Conservation (phyloP, 2,113 vertebrate species). For the Lepus europaeus region DNA sequence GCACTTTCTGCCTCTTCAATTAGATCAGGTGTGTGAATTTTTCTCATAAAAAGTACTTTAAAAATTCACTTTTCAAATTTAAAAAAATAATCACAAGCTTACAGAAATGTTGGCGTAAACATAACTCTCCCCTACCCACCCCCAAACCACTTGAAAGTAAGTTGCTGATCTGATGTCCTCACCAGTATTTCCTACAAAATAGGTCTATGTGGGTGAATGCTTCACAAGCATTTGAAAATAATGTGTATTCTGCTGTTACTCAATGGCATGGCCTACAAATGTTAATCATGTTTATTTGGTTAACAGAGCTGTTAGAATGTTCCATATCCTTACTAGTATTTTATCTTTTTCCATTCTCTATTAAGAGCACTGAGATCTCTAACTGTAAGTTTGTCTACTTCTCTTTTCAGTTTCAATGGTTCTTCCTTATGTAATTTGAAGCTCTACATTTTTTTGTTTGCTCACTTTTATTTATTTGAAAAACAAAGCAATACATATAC, state of each 20-base stretch:
- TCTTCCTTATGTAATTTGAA: background rate
- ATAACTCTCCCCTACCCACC: background rate
- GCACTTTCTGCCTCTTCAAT: background rate
- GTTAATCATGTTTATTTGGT: background rate
- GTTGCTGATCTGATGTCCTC: background rate
- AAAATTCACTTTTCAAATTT: no score
- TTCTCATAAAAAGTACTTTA: background rate
- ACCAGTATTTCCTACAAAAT: conserved; percentile 37
- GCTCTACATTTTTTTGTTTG: background rate
- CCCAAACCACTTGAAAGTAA: background rate
- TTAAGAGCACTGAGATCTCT: background rate
- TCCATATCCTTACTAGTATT: background rate
- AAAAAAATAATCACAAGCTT: background rate
- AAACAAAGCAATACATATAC: no score
- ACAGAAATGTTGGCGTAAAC: background rate
- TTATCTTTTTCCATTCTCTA: background rate
- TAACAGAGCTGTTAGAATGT: background rate
- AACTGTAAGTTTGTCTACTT: background rate
- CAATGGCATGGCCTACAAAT: background rate
- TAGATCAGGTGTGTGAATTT: background rate
- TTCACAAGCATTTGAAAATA: background rate
- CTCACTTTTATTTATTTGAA: no score
- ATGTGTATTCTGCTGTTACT: background rate
- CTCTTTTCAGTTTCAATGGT: background rate
- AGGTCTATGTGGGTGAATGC: background rate